Evolutionary conservation across 2,797 vertebrate species (phyloP).

Genomic region (Zalophus californianus): DNA sequence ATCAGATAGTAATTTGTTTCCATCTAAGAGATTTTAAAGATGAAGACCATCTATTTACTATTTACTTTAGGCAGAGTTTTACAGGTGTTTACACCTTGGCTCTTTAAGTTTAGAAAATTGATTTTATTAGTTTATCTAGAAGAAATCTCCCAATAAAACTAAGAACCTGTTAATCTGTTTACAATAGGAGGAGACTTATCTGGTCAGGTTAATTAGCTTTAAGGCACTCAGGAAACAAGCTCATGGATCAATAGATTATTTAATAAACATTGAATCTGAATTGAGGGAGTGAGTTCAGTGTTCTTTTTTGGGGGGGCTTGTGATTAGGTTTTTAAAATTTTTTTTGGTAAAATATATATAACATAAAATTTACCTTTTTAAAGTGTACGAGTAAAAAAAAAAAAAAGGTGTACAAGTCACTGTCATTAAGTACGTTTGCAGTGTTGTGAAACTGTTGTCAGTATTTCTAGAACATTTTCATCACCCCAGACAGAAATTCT

Average conservation of each 20-base stretch:
- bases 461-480: background rate
- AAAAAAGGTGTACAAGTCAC: background rate
- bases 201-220: background rate
- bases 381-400: background rate
- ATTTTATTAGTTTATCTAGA: background rate
- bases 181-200: background rate
- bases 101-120: background rate
- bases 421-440: background rate
- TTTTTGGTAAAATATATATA: background rate
- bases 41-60: background rate
- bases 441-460: background rate
- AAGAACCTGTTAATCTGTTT: background rate
- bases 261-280: background rate
- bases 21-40: background rate
- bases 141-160: background rate
- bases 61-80: background rate
- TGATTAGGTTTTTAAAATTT: background rate
- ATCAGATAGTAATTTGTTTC: background rate
- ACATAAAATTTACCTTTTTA: background rate
- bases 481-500: background rate
- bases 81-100: background rate
- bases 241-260: background rate
- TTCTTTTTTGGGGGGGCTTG: too few relatives aligned
- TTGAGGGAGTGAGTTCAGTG: background rate
- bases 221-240: conserved; percentile 3